Evolutionary conservation across 2,888 invertebrate species (phyloP), one percentile per base, ranked within the genome.

Genomic region (Plebejus argus): DNA sequence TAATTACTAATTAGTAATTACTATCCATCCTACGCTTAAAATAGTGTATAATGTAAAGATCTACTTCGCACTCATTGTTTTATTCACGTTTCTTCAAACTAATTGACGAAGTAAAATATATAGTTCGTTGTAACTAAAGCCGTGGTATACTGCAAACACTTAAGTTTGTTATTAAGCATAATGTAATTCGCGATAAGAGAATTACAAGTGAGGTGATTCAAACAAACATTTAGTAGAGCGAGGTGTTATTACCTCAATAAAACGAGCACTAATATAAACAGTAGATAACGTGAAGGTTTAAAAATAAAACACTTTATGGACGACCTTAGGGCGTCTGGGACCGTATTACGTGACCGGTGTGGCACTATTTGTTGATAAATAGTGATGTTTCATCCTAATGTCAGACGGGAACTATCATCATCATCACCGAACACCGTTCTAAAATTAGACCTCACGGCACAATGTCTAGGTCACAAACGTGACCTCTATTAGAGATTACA

Each of bases 241-340:
- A 72, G 72, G 72, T 72, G 72, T 72, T 45, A 35, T 35, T 20
- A 45, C 72, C 72, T 72, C 35, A 72, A 72, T 72, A 72, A 72
- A 72, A 72, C 45, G 39, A 72, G 5, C n/a, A 70, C 35, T 70
- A 72, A 72, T 45, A 72, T 72, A 72, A 72, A 72, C 72, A 72
- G 72, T 39, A 20, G 72, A 72, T 72, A 72, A 72, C n/a, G 20
- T 10, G 72, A 20, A 66, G 45, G 72, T 72, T 72, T 72, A 72
- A 72, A 72, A 72, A 72, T 72, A 72, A 72, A 23, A 72, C 72
- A 45, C 61, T 66, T 61, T 23, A 20, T 20, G 45, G 72, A 72
- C 45, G 72, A 72, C 49, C 72, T 72, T 15, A 72, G 66, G 66
- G 49, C 20, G 72, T 72, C 72, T 72, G 72, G 15, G 49, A 49